These are phyloP conservation scores for Rhyzopertha dominica DNA, from an alignment of 1,140 invertebrate genomes.

Conservation along the genomic window DNA sequence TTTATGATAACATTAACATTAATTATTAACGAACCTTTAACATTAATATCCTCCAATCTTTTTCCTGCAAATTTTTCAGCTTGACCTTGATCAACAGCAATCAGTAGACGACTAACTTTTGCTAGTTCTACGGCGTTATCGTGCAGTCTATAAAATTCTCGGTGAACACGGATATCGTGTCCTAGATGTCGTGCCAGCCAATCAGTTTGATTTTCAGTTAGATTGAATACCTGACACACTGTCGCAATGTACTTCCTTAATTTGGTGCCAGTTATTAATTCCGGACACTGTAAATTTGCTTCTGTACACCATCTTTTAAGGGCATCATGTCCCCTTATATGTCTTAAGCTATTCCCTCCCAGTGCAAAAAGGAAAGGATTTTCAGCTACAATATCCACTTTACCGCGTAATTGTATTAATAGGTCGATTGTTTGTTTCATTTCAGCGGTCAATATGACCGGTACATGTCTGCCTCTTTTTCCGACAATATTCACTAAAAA, in stretches of 20 bases:
- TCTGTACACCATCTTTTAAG: conserved; percentile 11
- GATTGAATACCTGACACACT: conserved; percentile 13
- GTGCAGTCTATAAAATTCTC: conserved; percentile 14
- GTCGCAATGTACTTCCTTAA: conserved; percentile 12
- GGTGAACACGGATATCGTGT: conserved; percentile 8
- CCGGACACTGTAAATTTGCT: conserved; percentile 5
- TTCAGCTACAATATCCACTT: no score
- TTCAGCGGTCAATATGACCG: no score
- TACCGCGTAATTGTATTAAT: no score
- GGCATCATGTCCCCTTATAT: conserved; percentile 11
- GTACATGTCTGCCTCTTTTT: no score
- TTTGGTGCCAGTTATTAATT: conserved; percentile 11
- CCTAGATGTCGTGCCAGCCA: conserved; percentile 13
- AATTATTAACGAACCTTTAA: conserved; percentile 3
- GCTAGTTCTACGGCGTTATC: conserved; percentile 11
- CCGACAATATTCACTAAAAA: no score
- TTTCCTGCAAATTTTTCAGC: conserved; percentile 10
- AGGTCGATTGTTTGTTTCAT: no score
- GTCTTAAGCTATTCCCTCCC: no score
- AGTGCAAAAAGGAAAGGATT: no score
- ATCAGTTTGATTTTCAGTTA: conserved; percentile 10
- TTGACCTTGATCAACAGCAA: conserved; percentile 7
- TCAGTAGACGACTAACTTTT: conserved; percentile 9
- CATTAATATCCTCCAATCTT: conserved; percentile 8
- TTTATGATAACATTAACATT: neutral